Evolutionary conservation across 2,797 vertebrate genomes (phyloP).

Genomic region (Microctenopoma steveboyesi): DNA sequence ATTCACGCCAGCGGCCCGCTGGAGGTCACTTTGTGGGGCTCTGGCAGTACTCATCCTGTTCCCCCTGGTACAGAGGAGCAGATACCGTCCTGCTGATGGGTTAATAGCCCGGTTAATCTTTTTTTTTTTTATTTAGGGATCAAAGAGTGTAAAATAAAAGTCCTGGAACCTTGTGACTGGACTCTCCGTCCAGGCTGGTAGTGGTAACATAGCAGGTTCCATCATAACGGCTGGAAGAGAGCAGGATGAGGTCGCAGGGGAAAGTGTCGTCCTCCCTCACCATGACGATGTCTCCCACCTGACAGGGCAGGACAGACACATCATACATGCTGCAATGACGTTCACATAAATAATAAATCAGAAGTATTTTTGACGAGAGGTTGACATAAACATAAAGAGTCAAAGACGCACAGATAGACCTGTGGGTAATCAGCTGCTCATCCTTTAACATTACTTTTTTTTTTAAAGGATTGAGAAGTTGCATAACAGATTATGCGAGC

Average conservation of each 20-base stretch:
- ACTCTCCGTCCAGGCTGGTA: constrained; percentile 96
- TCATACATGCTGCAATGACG: constrained; percentile 14
- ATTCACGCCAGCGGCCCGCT: too few relatives aligned
- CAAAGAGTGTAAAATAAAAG: neutral
- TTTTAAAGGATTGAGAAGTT: constrained; percentile 74
- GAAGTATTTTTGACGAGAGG: neutral
- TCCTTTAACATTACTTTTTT: constrained; percentile 46
- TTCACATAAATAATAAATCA: constrained; percentile 44
- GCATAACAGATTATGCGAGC: constrained; percentile 79
- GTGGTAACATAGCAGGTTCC: constrained; percentile 99
- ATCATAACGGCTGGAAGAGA: constrained; percentile 92
- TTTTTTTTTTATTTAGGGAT: neutral
- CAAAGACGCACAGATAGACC: constrained; percentile 46
- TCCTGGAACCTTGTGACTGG: constrained; percentile 92
- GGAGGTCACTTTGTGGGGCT: too few relatives aligned
- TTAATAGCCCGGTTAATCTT: too few relatives aligned
- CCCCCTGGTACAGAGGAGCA: too few relatives aligned
- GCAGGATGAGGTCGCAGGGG: constrained; percentile 96
- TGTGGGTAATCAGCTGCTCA: constrained; percentile 46
- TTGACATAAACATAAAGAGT: constrained; percentile 23
- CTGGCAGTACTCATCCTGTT: too few relatives aligned
- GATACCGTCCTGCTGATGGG: too few relatives aligned
- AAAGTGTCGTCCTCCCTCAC: constrained; percentile 97
- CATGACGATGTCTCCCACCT: constrained; percentile 97
- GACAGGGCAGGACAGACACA: constrained; percentile 33